phyloP scores from a whole-genome alignment of 2,797 vertebrate genomes.

The Diceros bicornis region DNA sequence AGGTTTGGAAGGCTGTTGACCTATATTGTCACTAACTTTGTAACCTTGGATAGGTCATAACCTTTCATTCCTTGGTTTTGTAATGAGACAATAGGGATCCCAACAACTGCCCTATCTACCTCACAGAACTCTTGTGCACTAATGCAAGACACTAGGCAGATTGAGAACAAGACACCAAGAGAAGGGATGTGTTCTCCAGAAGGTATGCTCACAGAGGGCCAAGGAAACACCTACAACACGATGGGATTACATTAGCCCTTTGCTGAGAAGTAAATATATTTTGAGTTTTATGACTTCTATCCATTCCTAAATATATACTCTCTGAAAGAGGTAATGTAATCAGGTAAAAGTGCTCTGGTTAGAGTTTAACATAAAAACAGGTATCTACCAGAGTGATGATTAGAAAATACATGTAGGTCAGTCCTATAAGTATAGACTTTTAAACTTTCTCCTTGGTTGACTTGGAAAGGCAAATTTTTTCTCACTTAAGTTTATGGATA shows the following conservation, averaged over 20 bases:
- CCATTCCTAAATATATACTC: neutral
- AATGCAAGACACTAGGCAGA: neutral
- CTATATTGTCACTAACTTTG: neutral
- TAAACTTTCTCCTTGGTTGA: conserved; percentile 32
- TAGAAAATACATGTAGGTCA: conserved; percentile 14
- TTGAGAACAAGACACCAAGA: neutral
- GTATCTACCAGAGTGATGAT: neutral
- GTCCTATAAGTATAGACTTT: neutral
- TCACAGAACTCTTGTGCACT: neutral
- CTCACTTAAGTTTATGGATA: conserved; percentile 1
- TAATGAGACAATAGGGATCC: neutral
- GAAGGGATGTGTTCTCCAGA: neutral
- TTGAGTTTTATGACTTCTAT: conserved; percentile 19
- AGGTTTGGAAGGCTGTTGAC: neutral
- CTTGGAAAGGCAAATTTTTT: conserved; percentile 32
- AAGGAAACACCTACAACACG: neutral
- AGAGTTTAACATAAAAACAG: conserved; percentile 31
- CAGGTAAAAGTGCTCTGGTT: neutral
- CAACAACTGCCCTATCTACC: neutral
- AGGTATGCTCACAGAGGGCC: neutral
- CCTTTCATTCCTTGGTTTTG: conserved; percentile 7
- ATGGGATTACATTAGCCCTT: neutral
- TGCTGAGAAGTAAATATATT: conserved; percentile 22
- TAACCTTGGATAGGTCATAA: neutral
- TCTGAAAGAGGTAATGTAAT: conserved; percentile 28